These are phyloP conservation scores for Cavia porcellus DNA, from an alignment of 2,113 vertebrate genomes.

Conservation along the genomic window DNA sequence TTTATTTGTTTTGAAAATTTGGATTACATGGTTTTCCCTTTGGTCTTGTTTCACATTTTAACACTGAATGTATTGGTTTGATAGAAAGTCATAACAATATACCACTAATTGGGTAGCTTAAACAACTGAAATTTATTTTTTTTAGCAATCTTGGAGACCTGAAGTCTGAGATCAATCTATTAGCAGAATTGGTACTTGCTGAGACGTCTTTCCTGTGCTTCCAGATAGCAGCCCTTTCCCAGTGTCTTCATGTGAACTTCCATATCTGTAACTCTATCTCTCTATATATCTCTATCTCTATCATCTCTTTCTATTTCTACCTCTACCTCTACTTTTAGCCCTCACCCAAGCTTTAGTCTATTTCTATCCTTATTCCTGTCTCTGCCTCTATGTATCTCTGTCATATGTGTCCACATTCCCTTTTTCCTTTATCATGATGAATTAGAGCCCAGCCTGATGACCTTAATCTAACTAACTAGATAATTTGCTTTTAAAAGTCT, in stretches of 20 bases:
- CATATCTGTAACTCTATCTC: neutral
- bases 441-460: neutral
- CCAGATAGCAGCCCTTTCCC: neutral
- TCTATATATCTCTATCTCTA: too few relatives aligned
- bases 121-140: slow-evolving; percentile 14
- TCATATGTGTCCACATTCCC: neutral
- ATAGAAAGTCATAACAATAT: neutral
- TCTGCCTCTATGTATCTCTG: neutral
- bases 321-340: too few relatives aligned
- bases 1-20: slow-evolving; percentile 45
- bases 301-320: neutral
- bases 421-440: neutral
- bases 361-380: neutral
- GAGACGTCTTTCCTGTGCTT: neutral
- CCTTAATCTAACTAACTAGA: neutral
- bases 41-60: neutral
- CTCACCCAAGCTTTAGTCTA: neutral
- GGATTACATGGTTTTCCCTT: neutral
- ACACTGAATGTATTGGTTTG: neutral
- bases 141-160: neutral
- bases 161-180: neutral
- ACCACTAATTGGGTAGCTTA: neutral
- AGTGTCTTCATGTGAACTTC: neutral
- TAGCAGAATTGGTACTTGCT: neutral
- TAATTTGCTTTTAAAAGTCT: slow-evolving; percentile 8